Base-by-base conservation (phyloP, 2,888 invertebrate genomes). In the Eristalinus aeneus region DNA sequence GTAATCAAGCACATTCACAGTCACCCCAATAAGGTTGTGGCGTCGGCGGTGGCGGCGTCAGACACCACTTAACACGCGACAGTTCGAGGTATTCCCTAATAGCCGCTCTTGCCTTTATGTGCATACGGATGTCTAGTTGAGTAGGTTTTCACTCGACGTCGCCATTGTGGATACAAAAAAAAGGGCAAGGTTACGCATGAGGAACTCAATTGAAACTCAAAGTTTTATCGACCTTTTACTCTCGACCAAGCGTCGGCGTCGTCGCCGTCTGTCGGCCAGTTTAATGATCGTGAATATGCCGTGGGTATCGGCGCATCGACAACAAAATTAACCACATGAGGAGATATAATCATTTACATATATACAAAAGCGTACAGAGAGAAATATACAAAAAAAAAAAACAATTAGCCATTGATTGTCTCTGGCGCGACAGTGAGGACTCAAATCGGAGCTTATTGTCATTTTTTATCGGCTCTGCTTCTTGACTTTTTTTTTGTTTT, bases 61-160 rank as follows among this genome's bases (percentile, higher is more conserved):
- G 79, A 79, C 32, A 56, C 56, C 75, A 85, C 84, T 85, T 76
- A 72, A 58, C 84, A 80, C 54, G 72, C 80, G 75, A 71, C 72
- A 79, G 60, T 65, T 56, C 53, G 46, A 69, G 78, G 60, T 69
- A 69, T 68, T 73, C 60, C 72, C 72, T 82, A 74, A 83, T 83
- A 74, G 78, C 78, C 53, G 60, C 64, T 27, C 78, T 76, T 54
- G n/a, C 2, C 11, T 39, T 39, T 39, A 27, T 3, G 46, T 8
- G 8, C 46, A 46, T 16, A 46, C 34, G 27, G 61, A 61, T 8
- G 60, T 11, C 16, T 79, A 31, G 27, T 27, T 27, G 27, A 27
- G 27, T 27, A 27, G 5, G 46, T 39, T 75, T 54, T 36, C 23
- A 61, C 31, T 58, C 8, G 46, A 10, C 46, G 34, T 11, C 34